Base-by-base conservation (phyloP, 2,888 invertebrate species). In the Cheilosia vulpina region DNA sequence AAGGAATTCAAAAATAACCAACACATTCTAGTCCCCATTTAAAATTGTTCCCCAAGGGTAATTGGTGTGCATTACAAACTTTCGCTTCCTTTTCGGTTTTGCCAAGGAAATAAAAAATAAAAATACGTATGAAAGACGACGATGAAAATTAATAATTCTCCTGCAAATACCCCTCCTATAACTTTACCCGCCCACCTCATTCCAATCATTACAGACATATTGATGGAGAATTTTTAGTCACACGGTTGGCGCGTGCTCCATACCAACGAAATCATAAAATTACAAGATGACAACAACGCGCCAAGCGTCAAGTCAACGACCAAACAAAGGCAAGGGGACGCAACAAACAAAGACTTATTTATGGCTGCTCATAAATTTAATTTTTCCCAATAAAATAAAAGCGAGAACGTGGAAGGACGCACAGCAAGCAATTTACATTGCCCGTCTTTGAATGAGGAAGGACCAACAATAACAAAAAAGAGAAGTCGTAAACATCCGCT, bases 291-390 rank as follows among this genome's bases (percentile, higher is more conserved):
- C 66, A 78, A 65, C 50, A 53, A 43, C 55, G 45, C 15, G 69
- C 52, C 38, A 38, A 34, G n/a, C 31, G 31, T 31, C 31, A 38
- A 31, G 24, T 5, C n/a, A 47, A 47, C 6, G 27, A 41, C 13
- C n/a, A 34, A 19, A 60, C 47, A 50, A 24, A 17, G 6, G 43
- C 55, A 34, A 55, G 68, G 65, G 55, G 60, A 72, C 60, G 21
- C 79, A 80, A 80, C 76, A 71, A 85, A 80, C 75, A 76, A 85
- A 85, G 80, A 80, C 85, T 76, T 85, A 80, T 85, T 85, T 85
- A 85, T 85, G 80, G 76, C 68, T 85, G 53, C 76, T 72, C 85
- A 85, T 85, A 85, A 80, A 85, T 85, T 85, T 85, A 85, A 85
- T 85, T 85, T 85, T 76, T 85, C 62, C 72, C 76, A 85, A 85